Evolutionary conservation across 2,797 vertebrate genomes (phyloP), one percentile per base, ranked within the genome.

Genomic region (Bovichtus variegatus): DNA sequence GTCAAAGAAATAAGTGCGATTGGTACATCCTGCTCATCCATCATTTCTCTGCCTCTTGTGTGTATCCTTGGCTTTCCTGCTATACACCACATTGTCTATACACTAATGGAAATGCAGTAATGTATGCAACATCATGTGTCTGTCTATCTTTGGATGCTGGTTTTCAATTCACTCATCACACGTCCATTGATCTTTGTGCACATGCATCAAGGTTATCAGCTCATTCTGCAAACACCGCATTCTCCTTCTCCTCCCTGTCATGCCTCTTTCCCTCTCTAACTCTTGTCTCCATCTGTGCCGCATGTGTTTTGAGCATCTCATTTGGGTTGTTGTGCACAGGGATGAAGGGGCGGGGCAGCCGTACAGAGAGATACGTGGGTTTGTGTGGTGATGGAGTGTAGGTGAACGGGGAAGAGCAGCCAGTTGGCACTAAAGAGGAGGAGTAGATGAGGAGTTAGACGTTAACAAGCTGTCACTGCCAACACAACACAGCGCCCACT

Each of bases 381-480:
- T 90, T 94, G 82, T 61, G 71, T 75, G 79, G 80, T 75, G 84
- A 91, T 76, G 73, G 81, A 46, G 71, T 23, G 76, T 62, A 90
- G 91, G 87, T 89, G 85, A 84, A 76, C 57, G 0, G 80, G 36
- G 74, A 78, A 78, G 74, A 88, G 76, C 73, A 88, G 78, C 82
- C 90, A 78, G 81, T 88, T 91, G 89, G 85, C 87, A 77, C 18
- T 19, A 80, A 82, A 61, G 76, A 84, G 54, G 85, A 84, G 82
- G 83, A 90, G 83, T 74, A 85, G 88, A 91, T 88, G 89, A 90
- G 61, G 74, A 86, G 85, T 84, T 82, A 72, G 86, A 90, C 78
- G 72, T 89, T 90, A 90, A 91, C 87, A 91, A 91, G 89, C 91
- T 91, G 91, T 89, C 85, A 82, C 61, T 77, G 80, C 78, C 75